Evolutionary conservation across 2,113 vertebrate genomes (phyloP).

Genomic region (Carassius carassius): DNA sequence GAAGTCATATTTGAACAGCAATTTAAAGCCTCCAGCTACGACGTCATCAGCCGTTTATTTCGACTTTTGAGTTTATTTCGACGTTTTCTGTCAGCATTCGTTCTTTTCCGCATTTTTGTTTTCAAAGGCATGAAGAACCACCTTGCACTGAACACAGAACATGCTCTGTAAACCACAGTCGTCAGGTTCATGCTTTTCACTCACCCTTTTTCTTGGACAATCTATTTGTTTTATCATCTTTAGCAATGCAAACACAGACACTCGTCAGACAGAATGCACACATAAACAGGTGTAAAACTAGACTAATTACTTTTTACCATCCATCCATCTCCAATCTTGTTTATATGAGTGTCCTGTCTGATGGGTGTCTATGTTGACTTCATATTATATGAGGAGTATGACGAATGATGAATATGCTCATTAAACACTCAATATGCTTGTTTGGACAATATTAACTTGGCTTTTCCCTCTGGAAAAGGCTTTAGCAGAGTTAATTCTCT

Average conservation of each 20-base stretch:
- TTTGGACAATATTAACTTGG: neutral
- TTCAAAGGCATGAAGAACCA: constrained; percentile 38
- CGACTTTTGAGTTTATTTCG: neutral
- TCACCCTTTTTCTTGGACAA: neutral
- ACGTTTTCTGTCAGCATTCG: constrained; percentile 19
- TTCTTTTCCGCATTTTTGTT: constrained; percentile 10
- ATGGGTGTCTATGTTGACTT: neutral
- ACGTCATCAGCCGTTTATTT: constrained; percentile 23
- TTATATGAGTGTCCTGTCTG: neutral
- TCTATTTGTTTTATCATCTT: neutral
- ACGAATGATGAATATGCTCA: constrained; percentile 26
- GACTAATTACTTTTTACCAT: neutral
- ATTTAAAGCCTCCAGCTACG: neutral
- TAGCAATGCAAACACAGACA: neutral
- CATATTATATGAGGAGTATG: neutral
- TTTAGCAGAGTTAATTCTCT: neutral
- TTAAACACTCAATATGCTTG: neutral
- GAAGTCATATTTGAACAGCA: constrained; percentile 51
- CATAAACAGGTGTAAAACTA: neutral
- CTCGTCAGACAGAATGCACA: neutral
- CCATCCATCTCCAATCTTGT: constrained; percentile 5
- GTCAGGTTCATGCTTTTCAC: neutral
- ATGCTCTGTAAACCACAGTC: constrained; percentile 16
- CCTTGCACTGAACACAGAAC: constrained; percentile 24
- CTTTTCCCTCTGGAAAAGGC: neutral